These are phyloP conservation scores for Hyposoter didymator DNA, from an alignment of 2,888 invertebrate genomes.

Conservation along the genomic window DNA sequence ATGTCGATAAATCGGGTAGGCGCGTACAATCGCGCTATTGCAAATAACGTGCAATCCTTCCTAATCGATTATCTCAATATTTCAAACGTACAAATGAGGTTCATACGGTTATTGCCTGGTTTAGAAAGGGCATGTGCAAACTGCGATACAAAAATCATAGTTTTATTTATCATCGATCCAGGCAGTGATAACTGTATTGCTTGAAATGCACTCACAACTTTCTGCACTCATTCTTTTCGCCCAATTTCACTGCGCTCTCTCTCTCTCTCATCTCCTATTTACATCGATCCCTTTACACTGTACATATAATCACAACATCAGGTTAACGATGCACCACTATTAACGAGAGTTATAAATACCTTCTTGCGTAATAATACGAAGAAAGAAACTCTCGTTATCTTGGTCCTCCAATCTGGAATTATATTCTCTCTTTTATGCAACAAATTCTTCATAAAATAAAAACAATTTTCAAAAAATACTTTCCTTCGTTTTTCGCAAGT, in stretches of 20 bases:
- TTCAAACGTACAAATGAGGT: conserved; percentile 71
- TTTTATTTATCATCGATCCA: conserved; percentile 67
- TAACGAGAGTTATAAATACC: conserved; percentile 38
- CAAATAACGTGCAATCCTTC: conserved; percentile 25
- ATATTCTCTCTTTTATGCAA: conserved; percentile 33
- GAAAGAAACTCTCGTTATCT: conserved; percentile 29
- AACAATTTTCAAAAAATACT: conserved; percentile 35
- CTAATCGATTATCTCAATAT: conserved; percentile 60
- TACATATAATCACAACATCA: conserved; percentile 74
- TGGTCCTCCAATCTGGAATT: conserved; percentile 33
- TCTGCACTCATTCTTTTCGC: conserved; percentile 37
- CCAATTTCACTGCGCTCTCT: conserved; percentile 43
- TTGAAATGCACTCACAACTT: conserved; percentile 60
- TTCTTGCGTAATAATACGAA: conserved; percentile 11
- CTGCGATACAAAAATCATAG: conserved; percentile 70
- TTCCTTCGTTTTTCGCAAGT: conserved; percentile 36
- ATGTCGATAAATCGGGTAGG: conserved; percentile 31
- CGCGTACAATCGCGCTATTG: conserved; percentile 3
- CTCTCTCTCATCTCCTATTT: conserved; percentile 71
- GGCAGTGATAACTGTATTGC: conserved; percentile 77
- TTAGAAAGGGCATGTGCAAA: conserved; percentile 69
- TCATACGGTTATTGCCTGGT: conserved; percentile 64
- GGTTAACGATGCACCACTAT: conserved; percentile 57
- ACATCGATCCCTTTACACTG: conserved; percentile 79
- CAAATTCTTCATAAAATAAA: conserved; percentile 34